Evolutionary conservation across 2,113 vertebrate species (phyloP), one percentile per base, ranked within the genome.

Genomic region (Cyanoramphus novaezelandiae): DNA sequence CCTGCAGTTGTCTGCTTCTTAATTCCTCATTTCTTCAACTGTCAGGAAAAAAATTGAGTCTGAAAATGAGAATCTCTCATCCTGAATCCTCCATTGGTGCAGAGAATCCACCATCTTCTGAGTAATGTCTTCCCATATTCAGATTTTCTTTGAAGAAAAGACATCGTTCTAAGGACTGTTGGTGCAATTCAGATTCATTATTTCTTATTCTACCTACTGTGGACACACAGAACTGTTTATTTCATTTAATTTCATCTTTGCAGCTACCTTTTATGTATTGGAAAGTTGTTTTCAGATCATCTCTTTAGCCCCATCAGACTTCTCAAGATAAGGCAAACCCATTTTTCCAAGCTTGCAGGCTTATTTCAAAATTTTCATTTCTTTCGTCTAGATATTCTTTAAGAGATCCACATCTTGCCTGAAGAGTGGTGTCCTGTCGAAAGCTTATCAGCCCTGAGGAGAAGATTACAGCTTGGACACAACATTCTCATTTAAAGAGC

Each of bases 321-420:
- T 89, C 74, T 95, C 52, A 82, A 91, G 86, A 95, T 95, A 95
- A 95, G 74, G 41, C 69, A 95, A 95, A 82, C 52, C 57, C 70
- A 89, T 95, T 89, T 95, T 95, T 87, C 89, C 74, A 89, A 75
- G 65, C 65, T 92, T 91, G 47, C 65, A 91, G 89, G 83, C 57
- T 86, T 93, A 93, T 95, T 96, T 93, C 72, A 57, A 95, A 92
- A 79, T 87, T 95, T 95, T 84, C 47, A 62, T 93, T 95, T 95
- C 50, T 86, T 92, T 93, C 62, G 75, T 91, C 89, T 92, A 81
- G 83, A 68, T 92, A 91, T 89, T 89, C 88, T 95, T 92, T 86
- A 91, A 71, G 19, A 93, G 91, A 93, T 95, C 69, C 72, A 70
- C 88, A 95, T 97, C 93, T 95, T 91, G 77, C 81, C 91, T 79